Evolutionary conservation across 2,797 vertebrate species (phyloP), one percentile per base, ranked within the genome.

Genomic region (Sebastolobus alascanus): DNA sequence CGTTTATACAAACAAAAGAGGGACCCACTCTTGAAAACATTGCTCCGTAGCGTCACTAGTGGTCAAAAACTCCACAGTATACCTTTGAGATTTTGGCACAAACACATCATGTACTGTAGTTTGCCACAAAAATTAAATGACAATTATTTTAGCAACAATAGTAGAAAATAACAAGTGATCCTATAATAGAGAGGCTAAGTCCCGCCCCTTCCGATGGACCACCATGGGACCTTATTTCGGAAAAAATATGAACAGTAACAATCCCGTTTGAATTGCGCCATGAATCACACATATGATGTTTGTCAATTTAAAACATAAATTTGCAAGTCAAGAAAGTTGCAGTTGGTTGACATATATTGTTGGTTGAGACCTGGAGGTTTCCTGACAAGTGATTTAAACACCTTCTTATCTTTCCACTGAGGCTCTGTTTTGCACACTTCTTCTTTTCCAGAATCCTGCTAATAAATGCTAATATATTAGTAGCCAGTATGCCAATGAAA

Each of bases 121-220:
- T 14, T 40, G 13, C 2, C n/a, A 46, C 18, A 22, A 72, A 37
- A 61, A 67, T 11, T 2, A 54, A 37, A 13, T 35, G 8, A 43
- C 18, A 6, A 16, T 13, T n/a, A n/a, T 69, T 55, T 27, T 20
- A 10, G 5, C 11, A 27, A n/a, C 12, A 9, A 12, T 40, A 52
- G 3, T 46, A 66, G 79, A 60, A 7, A 16, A 61, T 60, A 14
- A 25, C 3, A 59, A 46, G 38, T 6, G 22, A 35, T 60, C 0
- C 3, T 3, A 31, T 27, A 10, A 37, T 52, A 46, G 16, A 46
- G 43, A 46, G 7, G 43, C 16, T 8, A 46, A 46, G 43, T 46
- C 0, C 43, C 43, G 0, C 16, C 43, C 0, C 43, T 46, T 46
- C 43, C 43, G 8, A 16, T 46, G 43, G 43, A 46, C 43, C 43